Evolutionary conservation across 2,797 vertebrate genomes (phyloP).

Genomic region (Champsocephalus esox): DNA sequence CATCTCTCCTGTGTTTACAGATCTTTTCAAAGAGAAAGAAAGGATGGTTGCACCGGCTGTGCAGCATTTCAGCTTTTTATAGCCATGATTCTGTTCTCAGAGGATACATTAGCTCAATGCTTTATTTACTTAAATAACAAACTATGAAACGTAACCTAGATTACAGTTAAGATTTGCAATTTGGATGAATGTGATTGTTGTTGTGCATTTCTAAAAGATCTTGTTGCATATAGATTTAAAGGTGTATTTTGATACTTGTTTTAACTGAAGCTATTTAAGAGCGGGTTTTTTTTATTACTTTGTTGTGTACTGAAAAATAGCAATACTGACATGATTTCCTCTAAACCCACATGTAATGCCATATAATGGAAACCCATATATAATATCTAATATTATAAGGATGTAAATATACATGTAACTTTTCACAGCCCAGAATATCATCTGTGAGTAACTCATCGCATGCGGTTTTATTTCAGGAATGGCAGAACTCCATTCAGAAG

Average conservation of each 20-base stretch:
- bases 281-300: slow-evolving; percentile 12
- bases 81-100: slow-evolving; percentile 43
- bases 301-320: slow-evolving; percentile 20
- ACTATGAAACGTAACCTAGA: slow-evolving; percentile 62
- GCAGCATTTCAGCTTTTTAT: slow-evolving; percentile 75
- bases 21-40: slow-evolving; percentile 78
- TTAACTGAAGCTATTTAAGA: slow-evolving; percentile 17
- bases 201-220: slow-evolving; percentile 36
- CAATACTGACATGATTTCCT: neutral
- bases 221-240: slow-evolving; percentile 33
- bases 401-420: neutral
- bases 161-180: slow-evolving; percentile 56
- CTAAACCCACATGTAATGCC: neutral
- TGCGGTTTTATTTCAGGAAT: slow-evolving; percentile 88
- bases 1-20: slow-evolving; percentile 83
- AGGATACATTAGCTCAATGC: slow-evolving; percentile 63
- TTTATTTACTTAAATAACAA: slow-evolving; percentile 72
- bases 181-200: slow-evolving; percentile 45
- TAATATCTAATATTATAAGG: slow-evolving; percentile 3
- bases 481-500: slow-evolving; percentile 99
- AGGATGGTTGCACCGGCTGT: slow-evolving; percentile 70
- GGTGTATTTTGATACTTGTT: slow-evolving; percentile 26
- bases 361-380: neutral
- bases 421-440: neutral
- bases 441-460: slow-evolving; percentile 15